Conservation (phyloP, 2,888 invertebrate species). For the Sphinx pinastri region DNA sequence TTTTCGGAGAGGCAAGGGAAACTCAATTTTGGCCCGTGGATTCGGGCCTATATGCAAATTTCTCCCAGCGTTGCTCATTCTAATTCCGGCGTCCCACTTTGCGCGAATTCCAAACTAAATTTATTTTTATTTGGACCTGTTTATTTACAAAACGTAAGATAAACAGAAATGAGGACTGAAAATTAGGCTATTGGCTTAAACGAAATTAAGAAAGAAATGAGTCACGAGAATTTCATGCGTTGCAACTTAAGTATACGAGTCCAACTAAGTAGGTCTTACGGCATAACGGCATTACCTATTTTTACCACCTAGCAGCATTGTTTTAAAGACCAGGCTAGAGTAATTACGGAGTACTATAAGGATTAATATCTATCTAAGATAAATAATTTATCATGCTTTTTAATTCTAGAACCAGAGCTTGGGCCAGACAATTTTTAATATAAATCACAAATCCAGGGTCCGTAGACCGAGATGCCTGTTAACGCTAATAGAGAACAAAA, state of each 20-base stretch:
- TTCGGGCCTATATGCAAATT: slow-evolving; percentile 57
- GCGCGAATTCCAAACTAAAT: slow-evolving; percentile 39
- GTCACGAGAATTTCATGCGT: too few relatives aligned
- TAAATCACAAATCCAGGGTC: too few relatives aligned
- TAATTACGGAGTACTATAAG: too few relatives aligned
- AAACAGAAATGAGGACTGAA: background rate
- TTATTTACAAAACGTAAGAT: slow-evolving; percentile 24
- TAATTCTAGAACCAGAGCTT: too few relatives aligned
- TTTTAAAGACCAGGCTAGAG: too few relatives aligned
- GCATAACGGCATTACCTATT: too few relatives aligned
- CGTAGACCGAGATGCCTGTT: too few relatives aligned
- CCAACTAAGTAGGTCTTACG: background rate
- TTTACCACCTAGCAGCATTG: too few relatives aligned
- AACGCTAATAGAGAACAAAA: too few relatives aligned
- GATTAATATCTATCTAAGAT: too few relatives aligned
- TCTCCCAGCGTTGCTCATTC: slow-evolving; percentile 48
- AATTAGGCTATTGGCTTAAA: background rate
- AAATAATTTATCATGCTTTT: too few relatives aligned
- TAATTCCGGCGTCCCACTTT: slow-evolving; percentile 46
- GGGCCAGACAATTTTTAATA: too few relatives aligned
- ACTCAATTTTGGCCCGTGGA: slow-evolving; percentile 56
- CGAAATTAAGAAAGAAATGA: background rate
- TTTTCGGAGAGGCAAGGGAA: slow-evolving; percentile 52
- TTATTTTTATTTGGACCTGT: slow-evolving; percentile 32
- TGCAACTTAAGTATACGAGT: background rate